phyloP scores from a whole-genome alignment of 2,113 vertebrate genomes.

The Anguilla japonica region DNA sequence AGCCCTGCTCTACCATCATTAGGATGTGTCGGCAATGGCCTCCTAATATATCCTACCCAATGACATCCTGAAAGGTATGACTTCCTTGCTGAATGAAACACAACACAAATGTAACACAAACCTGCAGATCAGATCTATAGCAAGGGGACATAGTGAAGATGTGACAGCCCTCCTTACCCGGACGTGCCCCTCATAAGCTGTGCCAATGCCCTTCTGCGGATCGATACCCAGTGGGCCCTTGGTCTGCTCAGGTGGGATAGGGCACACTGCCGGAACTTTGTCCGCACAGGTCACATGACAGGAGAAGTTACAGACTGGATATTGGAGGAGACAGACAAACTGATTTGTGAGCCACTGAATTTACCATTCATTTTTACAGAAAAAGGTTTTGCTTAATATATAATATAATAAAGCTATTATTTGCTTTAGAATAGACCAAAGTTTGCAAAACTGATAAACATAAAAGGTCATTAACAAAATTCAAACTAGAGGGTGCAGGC shows the following conservation, averaged over 20 bases:
- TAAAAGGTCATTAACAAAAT: too few relatives aligned
- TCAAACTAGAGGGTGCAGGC: too few relatives aligned
- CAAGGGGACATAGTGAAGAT: conserved; percentile 5
- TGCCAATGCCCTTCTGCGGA: conserved; percentile 92
- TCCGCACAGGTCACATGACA: conserved; percentile 98
- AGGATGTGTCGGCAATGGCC: neutral
- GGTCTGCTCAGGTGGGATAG: conserved; percentile 92
- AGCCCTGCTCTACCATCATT: neutral
- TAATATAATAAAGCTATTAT: neutral
- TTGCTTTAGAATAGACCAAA: neutral
- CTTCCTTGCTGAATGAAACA: neutral
- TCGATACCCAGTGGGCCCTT: conserved; percentile 95
- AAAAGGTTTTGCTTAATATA: neutral
- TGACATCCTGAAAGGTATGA: neutral
- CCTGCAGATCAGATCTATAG: neutral
- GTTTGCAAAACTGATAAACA: neutral
- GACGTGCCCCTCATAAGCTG: conserved; percentile 92
- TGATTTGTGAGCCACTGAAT: neutral
- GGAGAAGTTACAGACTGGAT: conserved; percentile 92
- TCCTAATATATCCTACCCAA: neutral
- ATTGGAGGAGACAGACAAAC: neutral
- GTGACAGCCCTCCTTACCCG: conserved; percentile 73
- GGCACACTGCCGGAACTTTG: conserved; percentile 92
- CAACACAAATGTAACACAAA: neutral
- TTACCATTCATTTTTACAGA: neutral